Conservation (phyloP, 2,113 vertebrate species). For the Noturus placidus region DNA sequence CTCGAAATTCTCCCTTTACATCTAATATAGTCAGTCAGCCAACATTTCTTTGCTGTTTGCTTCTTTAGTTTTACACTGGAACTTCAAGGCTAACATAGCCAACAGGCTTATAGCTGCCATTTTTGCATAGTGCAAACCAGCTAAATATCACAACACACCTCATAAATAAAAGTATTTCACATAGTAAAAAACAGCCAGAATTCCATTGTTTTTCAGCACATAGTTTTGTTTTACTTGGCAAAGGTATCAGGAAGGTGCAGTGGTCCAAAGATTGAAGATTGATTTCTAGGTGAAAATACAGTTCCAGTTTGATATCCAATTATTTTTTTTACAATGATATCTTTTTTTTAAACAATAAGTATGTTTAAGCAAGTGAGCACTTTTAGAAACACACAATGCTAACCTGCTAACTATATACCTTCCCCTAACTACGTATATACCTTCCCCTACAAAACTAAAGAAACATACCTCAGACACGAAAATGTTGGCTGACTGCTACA, state of each 20-base stretch:
- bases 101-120: neutral
- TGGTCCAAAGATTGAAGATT: neutral
- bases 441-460: neutral
- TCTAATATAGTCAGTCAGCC: neutral
- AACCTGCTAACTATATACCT: neutral
- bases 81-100: neutral
- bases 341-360: neutral
- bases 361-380: neutral
- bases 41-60: neutral
- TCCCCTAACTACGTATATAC: no score
- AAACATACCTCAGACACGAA: neutral
- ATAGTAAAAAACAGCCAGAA: neutral
- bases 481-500: neutral
- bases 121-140: neutral
- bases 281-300: neutral
- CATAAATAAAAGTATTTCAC: neutral
- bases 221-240: neutral
- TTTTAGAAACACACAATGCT: neutral
- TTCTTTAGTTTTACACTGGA: neutral
- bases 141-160: neutral
- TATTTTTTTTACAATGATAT: neutral
- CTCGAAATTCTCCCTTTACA: neutral
- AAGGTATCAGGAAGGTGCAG: neutral
- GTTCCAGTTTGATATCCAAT: neutral
- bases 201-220: neutral